These are phyloP conservation scores for Carettochelys insculpta DNA, from an alignment of 2,113 vertebrate genomes.

Conservation along the genomic window DNA sequence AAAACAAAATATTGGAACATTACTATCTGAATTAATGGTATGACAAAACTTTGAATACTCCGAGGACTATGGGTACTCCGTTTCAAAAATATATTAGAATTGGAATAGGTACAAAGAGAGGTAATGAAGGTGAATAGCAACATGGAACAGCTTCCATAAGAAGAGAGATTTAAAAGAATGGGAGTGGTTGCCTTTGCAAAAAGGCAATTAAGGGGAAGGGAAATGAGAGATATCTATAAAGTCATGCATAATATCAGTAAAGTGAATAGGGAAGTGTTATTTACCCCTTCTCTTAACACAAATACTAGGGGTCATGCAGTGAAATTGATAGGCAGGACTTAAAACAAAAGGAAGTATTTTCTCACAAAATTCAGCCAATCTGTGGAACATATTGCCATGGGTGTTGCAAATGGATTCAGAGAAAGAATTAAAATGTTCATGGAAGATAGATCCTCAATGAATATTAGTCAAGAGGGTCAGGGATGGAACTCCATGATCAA, in stretches of 20 bases:
- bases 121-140: neutral
- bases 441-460: neutral
- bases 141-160: neutral
- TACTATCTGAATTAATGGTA: neutral
- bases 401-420: neutral
- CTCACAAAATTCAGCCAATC: neutral
- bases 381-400: neutral
- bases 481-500: neutral
- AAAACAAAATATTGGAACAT: neutral
- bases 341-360: neutral
- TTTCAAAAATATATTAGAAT: neutral
- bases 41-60: neutral
- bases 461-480: neutral
- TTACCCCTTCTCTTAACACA: neutral
- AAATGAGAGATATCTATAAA: neutral
- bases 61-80: neutral
- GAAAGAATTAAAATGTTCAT: neutral
- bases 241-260: neutral
- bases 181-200: neutral
- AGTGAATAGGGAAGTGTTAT: neutral
- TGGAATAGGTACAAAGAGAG: neutral
- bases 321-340: neutral
- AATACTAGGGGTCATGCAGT: neutral
- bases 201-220: too few species aligned
- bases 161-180: neutral